Evolutionary conservation across 2,888 invertebrate genomes (phyloP).

Genomic region (Blastobasis lacticolella): DNA sequence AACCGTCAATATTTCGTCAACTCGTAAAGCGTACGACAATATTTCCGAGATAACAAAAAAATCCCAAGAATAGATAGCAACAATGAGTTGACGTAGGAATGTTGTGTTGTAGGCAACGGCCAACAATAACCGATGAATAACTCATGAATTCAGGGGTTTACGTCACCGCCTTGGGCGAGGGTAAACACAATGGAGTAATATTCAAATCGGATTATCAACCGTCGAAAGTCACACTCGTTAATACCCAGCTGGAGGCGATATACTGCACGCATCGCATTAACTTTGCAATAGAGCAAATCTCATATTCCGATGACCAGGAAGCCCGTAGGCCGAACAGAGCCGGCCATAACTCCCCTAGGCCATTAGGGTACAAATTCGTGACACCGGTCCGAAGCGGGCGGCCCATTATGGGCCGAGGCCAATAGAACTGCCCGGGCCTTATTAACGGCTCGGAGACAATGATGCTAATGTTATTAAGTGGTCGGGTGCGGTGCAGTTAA

Average conservation of each 20-base stretch:
- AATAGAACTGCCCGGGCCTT: conserved; percentile 64
- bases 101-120: no score
- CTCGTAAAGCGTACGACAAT: no score
- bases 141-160: no score
- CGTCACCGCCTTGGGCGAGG: no score
- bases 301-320: conserved; percentile 3
- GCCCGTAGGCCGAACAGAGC: conserved; percentile 1
- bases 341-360: conserved; percentile 18
- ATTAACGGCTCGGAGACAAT: conserved; percentile 66
- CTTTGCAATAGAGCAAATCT: neutral
- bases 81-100: no score
- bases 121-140: no score
- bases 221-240: neutral
- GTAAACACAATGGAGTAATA: no score
- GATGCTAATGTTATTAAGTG: conserved; percentile 66
- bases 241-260: neutral
- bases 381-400: conserved; percentile 42
- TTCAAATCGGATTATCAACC: no score
- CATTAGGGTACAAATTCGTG: conserved; percentile 55
- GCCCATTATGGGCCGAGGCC: conserved; percentile 52
- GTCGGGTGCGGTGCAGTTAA: conserved; percentile 40
- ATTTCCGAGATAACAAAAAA: no score
- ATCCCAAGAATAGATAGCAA: no score
- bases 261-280: neutral
- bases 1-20: no score